Evolutionary conservation across 2,797 vertebrate genomes (phyloP), one percentile per base, ranked within the genome.

Genomic region (Diglossa cyanea): DNA sequence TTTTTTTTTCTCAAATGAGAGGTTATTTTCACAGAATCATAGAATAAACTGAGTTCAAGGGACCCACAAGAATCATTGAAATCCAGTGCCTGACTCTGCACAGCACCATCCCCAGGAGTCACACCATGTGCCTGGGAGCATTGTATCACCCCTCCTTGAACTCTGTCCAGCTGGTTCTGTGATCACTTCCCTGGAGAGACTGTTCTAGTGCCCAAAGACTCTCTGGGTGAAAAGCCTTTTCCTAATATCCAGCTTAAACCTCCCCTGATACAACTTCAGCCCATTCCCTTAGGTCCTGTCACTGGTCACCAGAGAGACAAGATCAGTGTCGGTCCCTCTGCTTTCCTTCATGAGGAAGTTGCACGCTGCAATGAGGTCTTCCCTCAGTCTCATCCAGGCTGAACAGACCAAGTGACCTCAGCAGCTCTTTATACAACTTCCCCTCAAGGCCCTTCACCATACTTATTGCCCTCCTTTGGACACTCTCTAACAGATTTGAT

Each of bases 381-480:
- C 37, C 5, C 11, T 58, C 37, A 58, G 26, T n/a, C 21, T 26
- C 17, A n/a, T 42, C 17, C 44, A 28, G 21, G 7, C 11, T 74
- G 44, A 66, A 31, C 14, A 26, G 35, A 35, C 2, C 13, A 26
- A 73, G 21, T 18, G 17, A 37, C 31, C 9, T 51, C 26, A 35
- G 14, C 11, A 1, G 1, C 8, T 66, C 21, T 19, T 42, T 12
- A 44, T 6, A 1, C 1, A 1, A 2, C 6, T 74, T 58, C 17
- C 3, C 4, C 25, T 35, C 26, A 3, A 42, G 28, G 12, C 23
- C 2, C 10, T 28, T 28, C 23, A 37, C 6, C 8, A 45, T n/a
- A 26, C 7, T 75, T 2, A 4, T 9, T 0, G 0, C 23, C 15
- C 3, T 39, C 4, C 23, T 67, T 44, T 1, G 0, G 12, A n/a